Evolutionary conservation across 2,888 invertebrate species (phyloP), one percentile per base, ranked within the genome.

Genomic region (Metacarcinus magister): DNA sequence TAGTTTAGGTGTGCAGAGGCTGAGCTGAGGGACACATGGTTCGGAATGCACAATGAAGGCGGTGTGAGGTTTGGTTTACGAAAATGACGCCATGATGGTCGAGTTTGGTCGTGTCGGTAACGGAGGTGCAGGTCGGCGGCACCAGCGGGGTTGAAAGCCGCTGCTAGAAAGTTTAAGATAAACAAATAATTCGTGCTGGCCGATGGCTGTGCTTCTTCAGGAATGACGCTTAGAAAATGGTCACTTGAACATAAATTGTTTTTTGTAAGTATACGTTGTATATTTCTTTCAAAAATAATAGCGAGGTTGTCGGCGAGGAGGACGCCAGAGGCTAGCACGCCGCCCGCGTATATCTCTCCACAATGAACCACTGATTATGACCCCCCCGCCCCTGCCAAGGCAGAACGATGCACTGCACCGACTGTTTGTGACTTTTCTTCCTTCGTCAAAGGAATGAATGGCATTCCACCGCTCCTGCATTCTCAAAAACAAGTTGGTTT

Each of bases 131-230:
- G 75, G 75, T 75, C 8, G 75, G 75, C 43, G 48, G 46, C 44
- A 92, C 92, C 92, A 44, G 92, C 48, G 92, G 92, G 48, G 92
- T 46, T 92, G 92, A 92, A 92, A 92, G 92, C 23, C n/a, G 46
- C 44, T 8, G 92, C 46, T 28, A 44, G 54, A n/a, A 28, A 10
- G 28, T 75, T 10, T 75, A n/a, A 10, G 54, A 92, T 92, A 54
- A 92, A 54, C 92, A 92, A 54, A 32, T 32, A 54, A 92, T 92
- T 92, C 92, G 92, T 92, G 92, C 28, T 54, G 92, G 92, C 32
- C 54, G 60, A 54, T 32, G 92, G 92, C 8, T 32, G 54, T 13
- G 54, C 92, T 54, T 28, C 54, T 43, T 48, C 92, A 92, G 43
- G 92, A 54, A 44, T 43, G 54, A 48, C n/a, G 54, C 54, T 75